Percentiles rank a stretch among this genome's conserved stretches.
phyloP scores from a whole-genome alignment of 2,113 vertebrate genomes.

The Willisornis vidua region DNA sequence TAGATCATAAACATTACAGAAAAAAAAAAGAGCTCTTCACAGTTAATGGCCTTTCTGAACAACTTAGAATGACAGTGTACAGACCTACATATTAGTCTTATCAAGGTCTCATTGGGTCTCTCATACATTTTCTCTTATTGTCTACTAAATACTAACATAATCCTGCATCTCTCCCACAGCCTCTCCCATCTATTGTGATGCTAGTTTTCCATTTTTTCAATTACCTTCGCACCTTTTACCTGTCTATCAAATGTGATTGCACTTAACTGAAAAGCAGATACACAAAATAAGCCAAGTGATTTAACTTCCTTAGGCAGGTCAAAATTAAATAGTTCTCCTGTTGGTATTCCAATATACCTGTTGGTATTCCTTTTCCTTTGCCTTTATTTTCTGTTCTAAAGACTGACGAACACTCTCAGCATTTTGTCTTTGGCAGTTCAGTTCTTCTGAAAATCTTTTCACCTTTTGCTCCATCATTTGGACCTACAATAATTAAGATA shows the following conservation, averaged over 20 bases:
- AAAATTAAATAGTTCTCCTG: neutral
- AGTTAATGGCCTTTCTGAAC: neutral
- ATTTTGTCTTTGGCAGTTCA: conserved; percentile 91
- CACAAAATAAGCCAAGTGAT: neutral
- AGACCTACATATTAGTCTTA: neutral
- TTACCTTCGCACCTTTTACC: neutral
- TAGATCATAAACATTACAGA: neutral
- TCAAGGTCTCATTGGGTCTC: neutral
- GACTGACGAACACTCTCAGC: conserved; percentile 80
- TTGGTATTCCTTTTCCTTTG: conserved; percentile 85
- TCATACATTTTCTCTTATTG: neutral
- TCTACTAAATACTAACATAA: neutral
- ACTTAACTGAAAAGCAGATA: neutral
- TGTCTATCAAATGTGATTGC: neutral
- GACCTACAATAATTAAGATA: conserved; percentile 70
- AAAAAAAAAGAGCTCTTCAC: neutral
- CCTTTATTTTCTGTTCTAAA: conserved; percentile 89
- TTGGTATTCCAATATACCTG: conserved; percentile 85
- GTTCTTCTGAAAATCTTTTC: conserved; percentile 87
- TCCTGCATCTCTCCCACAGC: neutral
- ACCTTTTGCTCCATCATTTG: conserved; percentile 83
- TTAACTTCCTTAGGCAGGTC: neutral
- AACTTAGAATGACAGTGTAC: neutral
- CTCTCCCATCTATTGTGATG: neutral
- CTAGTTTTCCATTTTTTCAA: neutral